Evolutionary conservation across 1,140 invertebrate species (phyloP).

Genomic region (Bombyx mandarina): DNA sequence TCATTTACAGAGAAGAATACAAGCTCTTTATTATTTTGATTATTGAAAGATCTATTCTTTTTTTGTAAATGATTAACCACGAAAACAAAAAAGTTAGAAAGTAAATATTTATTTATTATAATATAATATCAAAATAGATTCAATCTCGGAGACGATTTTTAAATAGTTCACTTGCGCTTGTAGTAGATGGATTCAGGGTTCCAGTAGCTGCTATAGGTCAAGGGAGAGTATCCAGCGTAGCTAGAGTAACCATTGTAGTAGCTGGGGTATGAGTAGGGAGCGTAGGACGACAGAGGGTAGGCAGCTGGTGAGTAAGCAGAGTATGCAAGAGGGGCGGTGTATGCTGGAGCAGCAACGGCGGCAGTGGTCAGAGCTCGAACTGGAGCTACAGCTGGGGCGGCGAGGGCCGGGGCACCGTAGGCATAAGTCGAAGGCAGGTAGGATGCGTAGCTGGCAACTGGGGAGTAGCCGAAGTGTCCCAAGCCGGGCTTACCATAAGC

Average conservation of each 20-base stretch:
- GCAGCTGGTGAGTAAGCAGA: not conserved
- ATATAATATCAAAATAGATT: too few relatives aligned
- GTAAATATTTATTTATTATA: too few relatives aligned
- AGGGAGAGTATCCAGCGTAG: not conserved
- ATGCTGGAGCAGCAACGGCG: slow-evolving; percentile 5
- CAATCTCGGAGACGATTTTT: too few relatives aligned
- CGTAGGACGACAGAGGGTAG: slow-evolving; percentile 4
- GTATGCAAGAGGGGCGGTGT: slow-evolving; percentile 9
- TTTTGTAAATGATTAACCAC: too few relatives aligned
- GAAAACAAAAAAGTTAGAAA: too few relatives aligned
- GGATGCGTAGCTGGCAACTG: slow-evolving; percentile 1
- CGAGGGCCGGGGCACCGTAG: not conserved
- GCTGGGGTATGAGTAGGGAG: slow-evolving; percentile 3
- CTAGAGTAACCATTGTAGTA: slow-evolving; percentile 1
- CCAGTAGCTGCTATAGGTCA: slow-evolving; percentile 1
- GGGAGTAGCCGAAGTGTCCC: not conserved
- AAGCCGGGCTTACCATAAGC: slow-evolving; percentile 11
- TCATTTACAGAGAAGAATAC: too few relatives aligned
- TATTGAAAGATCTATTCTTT: too few relatives aligned
- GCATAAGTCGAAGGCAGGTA: slow-evolving; percentile 2
- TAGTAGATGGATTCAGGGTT: not conserved
- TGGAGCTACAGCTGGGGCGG: not conserved
- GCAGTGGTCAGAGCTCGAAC: not conserved
- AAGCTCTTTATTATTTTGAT: too few relatives aligned
- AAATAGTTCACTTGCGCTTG: not conserved